Evolutionary conservation across 2,888 invertebrate species (phyloP), one percentile per base, ranked within the genome.

Genomic region (Ectemnius cavifrons): DNA sequence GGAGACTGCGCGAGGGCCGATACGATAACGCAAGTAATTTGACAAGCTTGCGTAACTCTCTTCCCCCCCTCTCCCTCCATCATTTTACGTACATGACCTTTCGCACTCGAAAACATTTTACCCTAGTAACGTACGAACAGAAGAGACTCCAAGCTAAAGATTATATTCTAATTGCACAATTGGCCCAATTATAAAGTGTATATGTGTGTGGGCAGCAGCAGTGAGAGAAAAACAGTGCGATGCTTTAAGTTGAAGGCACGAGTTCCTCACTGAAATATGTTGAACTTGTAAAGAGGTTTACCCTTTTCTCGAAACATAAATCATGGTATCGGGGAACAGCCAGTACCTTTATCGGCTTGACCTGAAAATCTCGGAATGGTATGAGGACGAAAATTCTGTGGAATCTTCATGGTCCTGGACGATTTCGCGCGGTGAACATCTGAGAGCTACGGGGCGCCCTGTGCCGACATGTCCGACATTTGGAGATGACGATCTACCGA

Each of bases 391-490:
- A 62, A 67, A 14, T 20, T 45, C 57, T 14, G 11, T 23, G 3
- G 23, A n/a, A 65, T 56, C 28, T 68, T 65, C 69, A 73, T 66
- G 76, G 68, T 71, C 11, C 28, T 8, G 58, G 28, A 8, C 82
- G 83, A 86, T 82, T 84, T 82, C 68, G 79, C 79, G 84, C 86
- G 87, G 88, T 83, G 37, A 77, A 87, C 85, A 86, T 88, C 84
- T 84, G 69, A 87, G 77, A 71, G 52, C n/a, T 68, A 66, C 61
- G 56, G 49, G 77, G 74, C 62, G 76, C 79, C 63, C 65, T 70
- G 49, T 45, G 58, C 37, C 49, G 70, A 73, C 77, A 62, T 69
- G 80, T 79, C 73, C 72, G 73, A 84, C 80, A 80, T 67, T 71
- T 56, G 67, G 73, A 82, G 82, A 84, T 84, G 84, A 79, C 78